Evolutionary conservation across 2,888 invertebrate species (phyloP).

Genomic region (Pseudococcus longispinus): DNA sequence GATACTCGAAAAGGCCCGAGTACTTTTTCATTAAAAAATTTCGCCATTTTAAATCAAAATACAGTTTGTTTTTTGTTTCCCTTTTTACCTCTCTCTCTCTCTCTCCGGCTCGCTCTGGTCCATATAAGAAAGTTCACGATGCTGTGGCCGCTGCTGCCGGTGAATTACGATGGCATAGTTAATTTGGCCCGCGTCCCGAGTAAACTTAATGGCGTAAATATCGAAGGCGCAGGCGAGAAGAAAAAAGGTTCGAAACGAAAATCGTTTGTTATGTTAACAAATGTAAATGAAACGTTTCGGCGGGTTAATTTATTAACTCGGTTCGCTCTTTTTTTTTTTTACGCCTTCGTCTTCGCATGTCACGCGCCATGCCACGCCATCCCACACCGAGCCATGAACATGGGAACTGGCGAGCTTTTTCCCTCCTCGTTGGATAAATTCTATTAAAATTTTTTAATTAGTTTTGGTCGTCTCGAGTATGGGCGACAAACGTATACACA

Average conservation of each 20-base stretch:
- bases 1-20: neutral
- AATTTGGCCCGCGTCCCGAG: neutral
- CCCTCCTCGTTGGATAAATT: neutral
- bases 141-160: neutral
- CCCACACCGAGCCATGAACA: neutral
- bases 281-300: slow-evolving; percentile 34
- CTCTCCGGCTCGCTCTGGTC: too few relatives aligned
- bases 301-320: slow-evolving; percentile 23
- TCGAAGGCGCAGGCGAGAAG: neutral
- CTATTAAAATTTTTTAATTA: slow-evolving; percentile 38
- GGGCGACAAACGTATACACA: neutral
- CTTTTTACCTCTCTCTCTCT: too few relatives aligned
- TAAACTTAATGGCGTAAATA: slow-evolving; percentile 29
- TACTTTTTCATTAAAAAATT: slow-evolving; percentile 35
- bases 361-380: neutral
- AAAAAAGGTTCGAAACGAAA: slow-evolving; percentile 25
- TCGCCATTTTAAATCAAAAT: slow-evolving; percentile 3
- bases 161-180: slow-evolving; percentile 33
- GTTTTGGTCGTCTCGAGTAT: neutral
- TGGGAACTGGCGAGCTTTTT: neutral
- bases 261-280: slow-evolving; percentile 39
- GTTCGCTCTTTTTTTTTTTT: neutral
- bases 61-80: neutral
- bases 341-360: slow-evolving; percentile 8
- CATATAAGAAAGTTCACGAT: neutral